These are phyloP conservation scores for Oceanites oceanicus DNA, from an alignment of 2,113 vertebrate species.

Conservation along the genomic window DNA sequence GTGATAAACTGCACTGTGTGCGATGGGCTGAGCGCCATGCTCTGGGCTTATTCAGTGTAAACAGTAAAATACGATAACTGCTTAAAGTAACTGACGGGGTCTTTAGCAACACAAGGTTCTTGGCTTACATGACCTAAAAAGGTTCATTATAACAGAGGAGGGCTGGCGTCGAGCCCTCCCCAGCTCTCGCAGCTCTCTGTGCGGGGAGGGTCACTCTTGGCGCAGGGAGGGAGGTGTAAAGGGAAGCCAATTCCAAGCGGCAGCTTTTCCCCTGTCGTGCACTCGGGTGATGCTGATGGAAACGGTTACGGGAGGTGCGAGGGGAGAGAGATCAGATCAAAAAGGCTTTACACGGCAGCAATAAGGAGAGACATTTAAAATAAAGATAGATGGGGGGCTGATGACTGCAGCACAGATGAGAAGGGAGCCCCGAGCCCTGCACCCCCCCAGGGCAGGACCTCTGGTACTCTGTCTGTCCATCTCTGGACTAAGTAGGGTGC, in stretches of 20 bases:
- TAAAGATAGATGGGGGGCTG: neutral
- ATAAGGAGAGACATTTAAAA: accelerated
- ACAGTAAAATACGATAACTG: neutral
- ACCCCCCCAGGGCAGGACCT: accelerated
- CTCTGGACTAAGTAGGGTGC: neutral
- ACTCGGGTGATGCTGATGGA: accelerated
- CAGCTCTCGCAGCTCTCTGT: neutral
- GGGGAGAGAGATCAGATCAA: neutral
- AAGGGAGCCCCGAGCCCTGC: neutral
- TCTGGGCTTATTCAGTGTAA: neutral
- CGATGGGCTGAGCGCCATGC: neutral
- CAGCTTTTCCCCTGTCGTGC: neutral
- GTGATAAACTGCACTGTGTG: neutral
- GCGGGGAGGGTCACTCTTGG: neutral
- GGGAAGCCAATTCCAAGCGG: neutral
- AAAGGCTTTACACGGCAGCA: neutral
- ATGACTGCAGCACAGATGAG: accelerated
- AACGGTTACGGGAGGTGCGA: neutral
- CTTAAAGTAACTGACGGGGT: neutral
- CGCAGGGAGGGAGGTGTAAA: neutral
- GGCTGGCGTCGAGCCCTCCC: neutral
- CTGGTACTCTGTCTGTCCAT: neutral
- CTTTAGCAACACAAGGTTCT: neutral
- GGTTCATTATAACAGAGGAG: neutral
- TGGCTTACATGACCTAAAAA: neutral